These are phyloP conservation scores for Rhipidura dahli DNA, from an alignment of 2,113 vertebrate genomes.

Conservation along the genomic window DNA sequence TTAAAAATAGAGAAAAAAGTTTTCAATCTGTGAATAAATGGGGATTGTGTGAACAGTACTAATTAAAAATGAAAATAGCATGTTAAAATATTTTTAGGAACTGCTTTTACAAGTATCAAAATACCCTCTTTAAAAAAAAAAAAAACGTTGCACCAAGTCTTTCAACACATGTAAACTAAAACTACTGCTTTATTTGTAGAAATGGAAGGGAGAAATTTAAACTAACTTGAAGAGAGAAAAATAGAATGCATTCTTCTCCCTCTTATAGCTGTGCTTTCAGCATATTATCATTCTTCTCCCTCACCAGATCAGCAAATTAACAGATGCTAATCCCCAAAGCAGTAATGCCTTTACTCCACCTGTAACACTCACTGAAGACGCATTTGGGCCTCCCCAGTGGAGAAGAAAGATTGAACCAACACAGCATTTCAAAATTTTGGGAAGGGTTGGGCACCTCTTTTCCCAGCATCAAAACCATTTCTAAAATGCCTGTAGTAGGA, in stretches of 20 bases:
- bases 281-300: neutral
- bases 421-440: neutral
- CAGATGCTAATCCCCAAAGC: neutral
- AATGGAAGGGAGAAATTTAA: neutral
- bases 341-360: neutral
- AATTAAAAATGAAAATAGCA: neutral
- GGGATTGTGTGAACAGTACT: neutral
- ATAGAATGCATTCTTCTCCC: neutral
- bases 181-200: neutral
- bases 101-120: neutral
- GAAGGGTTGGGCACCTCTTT: neutral
- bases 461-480: neutral
- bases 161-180: neutral
- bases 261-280: neutral
- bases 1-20: neutral
- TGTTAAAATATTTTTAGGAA: neutral
- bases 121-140: neutral
- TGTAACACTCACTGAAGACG: neutral
- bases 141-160: neutral
- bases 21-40: neutral
- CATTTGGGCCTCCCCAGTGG: neutral
- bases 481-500: neutral
- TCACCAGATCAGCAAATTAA: neutral
- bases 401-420: neutral
- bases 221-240: neutral